These are phyloP conservation scores for Kuschelorhynchus macadamiae DNA, from an alignment of 2,888 invertebrate species.

Conservation along the genomic window DNA sequence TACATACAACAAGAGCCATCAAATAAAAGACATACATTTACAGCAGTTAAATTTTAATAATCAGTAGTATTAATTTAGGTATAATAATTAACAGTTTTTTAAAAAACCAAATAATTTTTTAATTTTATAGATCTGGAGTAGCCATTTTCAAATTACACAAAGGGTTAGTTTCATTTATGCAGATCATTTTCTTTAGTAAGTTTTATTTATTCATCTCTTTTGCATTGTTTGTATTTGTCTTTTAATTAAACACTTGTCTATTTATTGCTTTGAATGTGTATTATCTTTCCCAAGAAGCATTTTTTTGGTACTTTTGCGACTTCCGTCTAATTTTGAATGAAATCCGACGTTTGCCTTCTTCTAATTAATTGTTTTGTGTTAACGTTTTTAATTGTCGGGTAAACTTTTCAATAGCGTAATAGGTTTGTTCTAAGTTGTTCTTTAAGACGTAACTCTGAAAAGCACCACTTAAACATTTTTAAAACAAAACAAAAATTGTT, in stretches of 20 bases:
- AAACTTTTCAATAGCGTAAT: background rate
- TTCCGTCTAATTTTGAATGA: too few species aligned
- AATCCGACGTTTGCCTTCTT: too few species aligned
- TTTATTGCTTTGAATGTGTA: slow-evolving; percentile 1
- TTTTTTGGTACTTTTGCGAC: too few species aligned
- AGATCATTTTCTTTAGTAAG: slow-evolving; percentile 53
- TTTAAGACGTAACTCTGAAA: too few species aligned
- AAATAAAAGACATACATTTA: too few species aligned
- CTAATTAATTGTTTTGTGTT: background rate
- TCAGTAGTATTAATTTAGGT: too few species aligned
- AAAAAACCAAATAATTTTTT: slow-evolving; percentile 23
- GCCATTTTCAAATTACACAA: slow-evolving; percentile 43
- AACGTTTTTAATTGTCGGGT: background rate
- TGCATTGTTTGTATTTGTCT: slow-evolving; percentile 7
- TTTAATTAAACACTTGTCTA: background rate
- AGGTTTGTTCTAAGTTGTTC: too few species aligned
- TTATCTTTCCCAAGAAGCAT: background rate
- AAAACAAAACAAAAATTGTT: too few species aligned
- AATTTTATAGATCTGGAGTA: slow-evolving; percentile 50
- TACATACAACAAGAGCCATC: too few species aligned
- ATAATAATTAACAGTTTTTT: too few species aligned
- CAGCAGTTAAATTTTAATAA: too few species aligned
- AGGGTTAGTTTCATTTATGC: slow-evolving; percentile 51
- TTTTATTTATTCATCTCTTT: slow-evolving; percentile 15
- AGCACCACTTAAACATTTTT: too few species aligned